Conservation (phyloP, 2,113 vertebrate species). For the Callithrix jacchus region DNA sequence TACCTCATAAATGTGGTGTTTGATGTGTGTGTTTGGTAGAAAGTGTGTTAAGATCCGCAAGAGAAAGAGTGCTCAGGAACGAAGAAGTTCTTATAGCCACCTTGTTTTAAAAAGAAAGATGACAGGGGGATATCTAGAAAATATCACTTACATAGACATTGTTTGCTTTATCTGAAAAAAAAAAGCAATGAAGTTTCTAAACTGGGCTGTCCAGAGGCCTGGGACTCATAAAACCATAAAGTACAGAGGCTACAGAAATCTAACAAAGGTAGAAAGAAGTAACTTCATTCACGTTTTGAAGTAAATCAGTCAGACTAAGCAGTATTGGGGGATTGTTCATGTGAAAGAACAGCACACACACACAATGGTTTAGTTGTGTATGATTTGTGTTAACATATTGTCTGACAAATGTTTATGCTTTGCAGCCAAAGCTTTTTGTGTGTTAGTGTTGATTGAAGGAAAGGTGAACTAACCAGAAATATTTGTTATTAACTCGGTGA, state of each 20-base stretch:
- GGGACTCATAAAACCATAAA: background rate
- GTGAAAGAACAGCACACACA: background rate
- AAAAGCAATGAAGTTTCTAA: background rate
- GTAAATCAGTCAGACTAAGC: background rate
- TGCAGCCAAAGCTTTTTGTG: constrained; percentile 1
- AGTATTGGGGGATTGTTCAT: background rate
- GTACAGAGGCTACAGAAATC: background rate
- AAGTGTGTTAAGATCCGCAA: background rate
- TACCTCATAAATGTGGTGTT: background rate
- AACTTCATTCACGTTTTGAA: background rate
- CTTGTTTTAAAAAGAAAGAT: background rate
- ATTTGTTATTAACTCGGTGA: constrained; percentile 15
- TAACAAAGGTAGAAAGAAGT: background rate
- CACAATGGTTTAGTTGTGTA: background rate
- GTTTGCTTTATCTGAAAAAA: background rate
- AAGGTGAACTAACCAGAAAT: constrained; percentile 30
- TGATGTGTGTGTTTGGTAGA: background rate
- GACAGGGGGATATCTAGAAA: background rate
- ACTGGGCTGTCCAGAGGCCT: background rate
- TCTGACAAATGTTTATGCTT: constrained; percentile 37
- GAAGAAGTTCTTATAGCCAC: background rate
- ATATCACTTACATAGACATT: background rate
- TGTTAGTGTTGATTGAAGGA: constrained; percentile 10
- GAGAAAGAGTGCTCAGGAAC: background rate
- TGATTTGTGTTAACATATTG: background rate